Base-by-base conservation (phyloP, 1,140 invertebrate species). In the Drosophila subpulchrella region DNA sequence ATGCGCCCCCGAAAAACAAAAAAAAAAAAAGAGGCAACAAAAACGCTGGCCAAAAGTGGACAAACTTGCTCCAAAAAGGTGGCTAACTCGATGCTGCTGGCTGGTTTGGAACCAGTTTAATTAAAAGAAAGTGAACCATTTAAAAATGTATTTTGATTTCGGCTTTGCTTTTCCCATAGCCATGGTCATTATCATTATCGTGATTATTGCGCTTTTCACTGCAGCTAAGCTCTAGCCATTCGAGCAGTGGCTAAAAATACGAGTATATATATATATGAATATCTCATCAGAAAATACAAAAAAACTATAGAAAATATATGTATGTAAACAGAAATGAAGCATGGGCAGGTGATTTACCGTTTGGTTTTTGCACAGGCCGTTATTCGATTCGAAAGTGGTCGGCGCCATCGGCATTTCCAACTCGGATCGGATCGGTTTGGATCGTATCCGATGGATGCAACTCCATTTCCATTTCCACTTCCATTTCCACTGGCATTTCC, bases 41-140 rank as follows among this genome's bases (percentile, higher is more conserved):
- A 20, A 10, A 6, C 12, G 39, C 20, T 30, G 17, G 61, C 44
- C 20, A 66, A 66, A 75, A 75, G 72, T 70, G 75, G 63, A 68
- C 73, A 76, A 77, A 77, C 75, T 77, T 56, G 75, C 75, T 77
- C 13, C 15, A 38, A 42, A 55, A 30, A 34, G 53, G 54, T 48
- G 77, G 54, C 63, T 41, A 66, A 62, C 57, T 66, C 24, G 62
- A 24, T 20, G 17, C 44, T n/a, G 27, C 15, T 70, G 47, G 65
- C 55, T 65, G 55, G 47, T 68, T 56, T 77, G 71, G 63, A 86
- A 86, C 83, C 82, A 73, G 84, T 84, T 89, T 81, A 89, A 88
- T 89, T 88, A 60, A 75, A 89, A 88, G 84, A 88, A 88, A 88
- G 84, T 89, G 84, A 88, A 89, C 76, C 84, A 81, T 89, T 88